Evolutionary conservation across 1,140 invertebrate species (phyloP).

Genomic region (Ceratosolen solmsi): DNA sequence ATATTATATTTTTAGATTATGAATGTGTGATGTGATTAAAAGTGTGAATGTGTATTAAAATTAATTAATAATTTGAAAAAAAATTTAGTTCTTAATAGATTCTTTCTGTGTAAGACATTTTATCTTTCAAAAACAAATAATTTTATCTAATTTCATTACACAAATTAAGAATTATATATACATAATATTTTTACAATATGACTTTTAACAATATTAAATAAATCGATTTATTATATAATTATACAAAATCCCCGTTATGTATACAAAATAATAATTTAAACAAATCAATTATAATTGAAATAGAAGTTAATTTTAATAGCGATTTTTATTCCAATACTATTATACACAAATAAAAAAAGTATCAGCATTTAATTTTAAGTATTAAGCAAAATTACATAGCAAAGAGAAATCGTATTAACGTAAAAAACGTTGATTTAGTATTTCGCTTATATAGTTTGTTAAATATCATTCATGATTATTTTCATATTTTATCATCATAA

Average conservation of each 20-base stretch:
- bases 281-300: too few species aligned
- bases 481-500: constrained; percentile 7
- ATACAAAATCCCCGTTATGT: background rate
- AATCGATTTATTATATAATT: too few species aligned
- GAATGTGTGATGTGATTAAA: too few species aligned
- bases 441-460: background rate
- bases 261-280: constrained; percentile 4
- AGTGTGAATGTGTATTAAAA: too few species aligned
- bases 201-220: constrained; percentile 41
- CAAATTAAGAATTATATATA: background rate
- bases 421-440: background rate
- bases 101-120: too few species aligned
- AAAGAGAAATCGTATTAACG: constrained; percentile 21
- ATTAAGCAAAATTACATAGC: constrained; percentile 2
- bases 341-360: constrained; percentile 32
- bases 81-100: too few species aligned
- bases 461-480: constrained; percentile 5
- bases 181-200: constrained; percentile 40
- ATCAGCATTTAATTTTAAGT: constrained; percentile 42
- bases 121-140: background rate
- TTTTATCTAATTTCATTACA: constrained; percentile 26
- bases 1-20: too few species aligned
- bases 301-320: constrained; percentile 1
- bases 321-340: constrained; percentile 30
- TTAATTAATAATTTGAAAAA: too few species aligned